A percentile compares a stretch with the other conserved stretches of the same genome.
These are phyloP conservation scores for Acrossocheilus fasciatus DNA, from an alignment of 2,797 vertebrate genomes.

Conservation along the genomic window DNA sequence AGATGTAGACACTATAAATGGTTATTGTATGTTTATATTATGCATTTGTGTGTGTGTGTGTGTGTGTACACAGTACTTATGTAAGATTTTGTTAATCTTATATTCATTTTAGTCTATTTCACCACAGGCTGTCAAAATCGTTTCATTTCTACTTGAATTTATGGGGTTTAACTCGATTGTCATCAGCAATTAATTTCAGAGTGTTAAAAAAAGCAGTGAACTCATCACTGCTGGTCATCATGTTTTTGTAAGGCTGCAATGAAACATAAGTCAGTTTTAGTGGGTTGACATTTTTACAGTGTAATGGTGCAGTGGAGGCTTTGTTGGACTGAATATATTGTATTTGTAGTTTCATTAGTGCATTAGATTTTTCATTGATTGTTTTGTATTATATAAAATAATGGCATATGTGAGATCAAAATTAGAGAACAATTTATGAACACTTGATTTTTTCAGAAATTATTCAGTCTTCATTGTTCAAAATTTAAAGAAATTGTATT, in stretches of 20 bases:
- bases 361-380: background rate
- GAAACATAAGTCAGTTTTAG: background rate
- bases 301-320: background rate
- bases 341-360: background rate
- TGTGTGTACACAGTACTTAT: background rate
- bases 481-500: background rate
- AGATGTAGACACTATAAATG: background rate
- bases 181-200: background rate
- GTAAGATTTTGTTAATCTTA: background rate
- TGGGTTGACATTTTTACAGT: background rate
- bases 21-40: background rate
- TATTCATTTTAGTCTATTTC: background rate
- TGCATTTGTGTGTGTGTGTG: background rate
- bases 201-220: constrained; percentile 7
- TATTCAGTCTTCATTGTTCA: background rate
- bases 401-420: background rate
- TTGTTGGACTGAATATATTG: background rate
- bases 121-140: background rate
- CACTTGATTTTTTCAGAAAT: background rate
- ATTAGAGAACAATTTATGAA: background rate
- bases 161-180: background rate
- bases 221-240: background rate
- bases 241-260: background rate
- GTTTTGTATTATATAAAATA: background rate
- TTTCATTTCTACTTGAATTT: background rate